phyloP scores from a whole-genome alignment of 2,113 vertebrate species.

The Gopherus flavomarginatus region DNA sequence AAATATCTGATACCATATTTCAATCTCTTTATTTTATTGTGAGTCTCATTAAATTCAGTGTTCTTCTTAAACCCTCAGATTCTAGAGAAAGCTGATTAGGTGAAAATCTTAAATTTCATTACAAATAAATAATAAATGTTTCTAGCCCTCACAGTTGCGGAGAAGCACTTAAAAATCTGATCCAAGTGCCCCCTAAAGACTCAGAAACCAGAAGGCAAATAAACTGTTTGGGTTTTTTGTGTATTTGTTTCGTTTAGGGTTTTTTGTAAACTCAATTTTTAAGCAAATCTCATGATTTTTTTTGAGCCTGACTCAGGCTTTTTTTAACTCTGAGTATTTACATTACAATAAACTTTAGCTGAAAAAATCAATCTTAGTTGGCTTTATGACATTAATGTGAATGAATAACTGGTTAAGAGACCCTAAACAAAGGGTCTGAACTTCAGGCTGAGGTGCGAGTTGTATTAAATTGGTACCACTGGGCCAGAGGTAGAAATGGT shows the following conservation, averaged over 20 bases:
- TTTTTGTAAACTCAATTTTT: neutral
- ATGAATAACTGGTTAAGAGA: neutral
- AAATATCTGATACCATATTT: neutral
- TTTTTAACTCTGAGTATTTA: neutral
- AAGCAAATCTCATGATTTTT: neutral
- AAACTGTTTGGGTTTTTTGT: neutral
- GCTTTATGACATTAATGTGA: constrained; percentile 19
- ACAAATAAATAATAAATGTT: neutral
- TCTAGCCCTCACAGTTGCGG: neutral
- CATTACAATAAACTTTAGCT: neutral
- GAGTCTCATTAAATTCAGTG: neutral
- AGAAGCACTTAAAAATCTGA: neutral
- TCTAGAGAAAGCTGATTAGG: accelerated
- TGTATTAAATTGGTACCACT: constrained; percentile 31
- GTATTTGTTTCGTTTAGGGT: no score
- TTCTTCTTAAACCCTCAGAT: accelerated
- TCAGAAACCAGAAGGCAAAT: neutral
- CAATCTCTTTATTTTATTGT: neutral
- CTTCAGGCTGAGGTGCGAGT: constrained; percentile 20
- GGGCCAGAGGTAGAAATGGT: neutral
- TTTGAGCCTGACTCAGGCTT: neutral
- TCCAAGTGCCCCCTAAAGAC: neutral
- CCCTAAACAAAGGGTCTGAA: neutral
- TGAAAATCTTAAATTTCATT: neutral
- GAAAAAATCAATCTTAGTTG: constrained; percentile 34